Percentiles rank a stretch among this genome's conserved stretches.
phyloP scores from a whole-genome alignment of 2,797 vertebrate species.

The Acanthurus tractus region DNA sequence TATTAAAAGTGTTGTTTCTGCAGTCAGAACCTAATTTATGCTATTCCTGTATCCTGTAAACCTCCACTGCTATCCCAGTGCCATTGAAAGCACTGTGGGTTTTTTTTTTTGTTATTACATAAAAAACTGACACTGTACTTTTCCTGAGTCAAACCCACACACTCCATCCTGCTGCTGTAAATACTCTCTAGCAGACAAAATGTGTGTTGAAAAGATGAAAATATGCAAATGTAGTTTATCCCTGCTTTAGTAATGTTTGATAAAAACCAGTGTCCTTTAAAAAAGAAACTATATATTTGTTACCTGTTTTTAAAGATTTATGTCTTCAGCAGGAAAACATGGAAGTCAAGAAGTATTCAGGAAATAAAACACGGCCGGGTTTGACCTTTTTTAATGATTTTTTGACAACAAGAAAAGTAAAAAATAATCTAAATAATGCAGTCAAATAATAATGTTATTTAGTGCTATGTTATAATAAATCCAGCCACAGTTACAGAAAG shows the following conservation, averaged over 20 bases:
- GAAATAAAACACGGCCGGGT: neutral
- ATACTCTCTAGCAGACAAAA: neutral
- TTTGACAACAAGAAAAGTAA: neutral
- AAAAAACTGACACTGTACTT: neutral
- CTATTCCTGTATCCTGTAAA: neutral
- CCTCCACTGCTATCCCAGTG: constrained; percentile 1
- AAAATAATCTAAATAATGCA: neutral
- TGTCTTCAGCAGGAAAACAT: neutral
- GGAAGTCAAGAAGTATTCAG: neutral
- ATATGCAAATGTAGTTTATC: neutral
- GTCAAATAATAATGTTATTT: constrained; percentile 12
- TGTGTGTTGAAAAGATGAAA: constrained; percentile 16
- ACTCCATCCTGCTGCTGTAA: neutral
- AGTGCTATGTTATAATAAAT: constrained; percentile 21
- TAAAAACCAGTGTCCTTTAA: neutral
- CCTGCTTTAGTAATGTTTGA: neutral
- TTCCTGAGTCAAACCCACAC: neutral
- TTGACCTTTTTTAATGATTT: neutral
- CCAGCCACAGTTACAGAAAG: neutral
- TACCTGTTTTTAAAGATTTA: neutral
- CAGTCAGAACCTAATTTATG: neutral
- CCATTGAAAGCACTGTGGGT: constrained; percentile 4
- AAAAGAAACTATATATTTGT: neutral
- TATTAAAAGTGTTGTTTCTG: neutral
- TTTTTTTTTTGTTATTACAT: neutral